Percentiles rank a stretch among this genome's conserved stretches.
Evolutionary conservation across 2,113 vertebrate species (phyloP).

Genomic region (Crotalus horridus): DNA sequence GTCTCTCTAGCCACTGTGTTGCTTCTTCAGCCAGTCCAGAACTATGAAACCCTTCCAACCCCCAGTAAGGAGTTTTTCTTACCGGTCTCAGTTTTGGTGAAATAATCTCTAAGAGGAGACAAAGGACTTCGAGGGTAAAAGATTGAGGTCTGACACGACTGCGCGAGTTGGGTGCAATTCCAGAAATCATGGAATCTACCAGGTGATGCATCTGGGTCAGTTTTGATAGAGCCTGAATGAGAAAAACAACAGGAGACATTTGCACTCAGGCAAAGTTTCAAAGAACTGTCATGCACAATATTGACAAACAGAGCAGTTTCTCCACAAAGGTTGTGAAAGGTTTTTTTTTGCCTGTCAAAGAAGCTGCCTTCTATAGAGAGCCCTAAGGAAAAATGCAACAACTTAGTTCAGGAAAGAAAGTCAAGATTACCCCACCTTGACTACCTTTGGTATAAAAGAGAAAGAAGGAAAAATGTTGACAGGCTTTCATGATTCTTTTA

Average conservation of each 20-base stretch:
- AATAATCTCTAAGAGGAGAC: conserved; percentile 87
- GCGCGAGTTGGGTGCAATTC: conserved; percentile 74
- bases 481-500: background rate
- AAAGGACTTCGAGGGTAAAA: conserved; percentile 83
- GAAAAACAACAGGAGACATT: rapidly evolving
- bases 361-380: background rate
- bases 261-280: background rate
- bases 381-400: background rate
- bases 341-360: background rate
- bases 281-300: background rate
- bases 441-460: background rate
- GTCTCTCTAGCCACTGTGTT: background rate
- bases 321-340: no score
- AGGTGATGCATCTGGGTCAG: conserved; percentile 74
- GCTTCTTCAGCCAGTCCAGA: background rate
- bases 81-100: conserved; percentile 87
- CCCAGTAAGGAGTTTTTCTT: conserved; percentile 34
- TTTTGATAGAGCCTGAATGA: conserved; percentile 73
- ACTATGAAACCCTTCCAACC: no score
- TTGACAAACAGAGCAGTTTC: background rate
- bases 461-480: background rate
- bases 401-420: background rate
- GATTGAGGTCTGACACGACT: conserved; percentile 66
- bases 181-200: conserved; percentile 77
- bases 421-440: background rate